Conservation (phyloP, 1,140 invertebrate species). For the Cylas formicarius region DNA sequence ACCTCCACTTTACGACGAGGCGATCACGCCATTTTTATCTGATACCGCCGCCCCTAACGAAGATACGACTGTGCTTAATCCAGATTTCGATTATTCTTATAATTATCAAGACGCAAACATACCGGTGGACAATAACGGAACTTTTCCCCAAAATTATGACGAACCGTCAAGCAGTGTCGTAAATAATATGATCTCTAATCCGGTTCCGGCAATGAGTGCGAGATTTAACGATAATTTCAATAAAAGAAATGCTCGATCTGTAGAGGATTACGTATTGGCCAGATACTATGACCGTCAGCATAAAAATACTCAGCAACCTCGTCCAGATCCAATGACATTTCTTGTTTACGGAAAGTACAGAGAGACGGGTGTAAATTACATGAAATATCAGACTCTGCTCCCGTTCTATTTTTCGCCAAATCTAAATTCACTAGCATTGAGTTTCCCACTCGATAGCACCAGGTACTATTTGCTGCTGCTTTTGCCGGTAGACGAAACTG, state of each 20-base stretch:
- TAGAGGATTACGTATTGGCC: conserved; percentile 32
- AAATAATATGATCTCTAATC: conserved; percentile 6
- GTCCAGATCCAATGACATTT: conserved; percentile 29
- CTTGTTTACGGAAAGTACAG: conserved; percentile 33
- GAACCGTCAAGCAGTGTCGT: neutral
- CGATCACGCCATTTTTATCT: no score
- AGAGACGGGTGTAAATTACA: conserved; percentile 43
- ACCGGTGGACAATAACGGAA: no score
- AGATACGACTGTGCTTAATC: no score
- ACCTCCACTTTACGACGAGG: no score
- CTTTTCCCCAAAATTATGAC: no score
- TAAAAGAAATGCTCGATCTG: conserved; percentile 25
- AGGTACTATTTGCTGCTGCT: conserved; percentile 57
- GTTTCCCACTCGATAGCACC: conserved; percentile 64
- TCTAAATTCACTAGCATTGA: conserved; percentile 60
- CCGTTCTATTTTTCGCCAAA: conserved; percentile 68
- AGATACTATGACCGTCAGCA: no score
- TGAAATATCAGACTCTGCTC: conserved; percentile 65
- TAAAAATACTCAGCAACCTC: no score
- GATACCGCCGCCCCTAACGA: no score
- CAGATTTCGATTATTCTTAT: no score
- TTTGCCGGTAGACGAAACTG: conserved; percentile 47
- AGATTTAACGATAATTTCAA: conserved; percentile 6
- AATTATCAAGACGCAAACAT: no score
- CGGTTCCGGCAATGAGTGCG: conserved; percentile 6